phyloP scores from a whole-genome alignment of 2,113 vertebrate species.

The Mola mola region DNA sequence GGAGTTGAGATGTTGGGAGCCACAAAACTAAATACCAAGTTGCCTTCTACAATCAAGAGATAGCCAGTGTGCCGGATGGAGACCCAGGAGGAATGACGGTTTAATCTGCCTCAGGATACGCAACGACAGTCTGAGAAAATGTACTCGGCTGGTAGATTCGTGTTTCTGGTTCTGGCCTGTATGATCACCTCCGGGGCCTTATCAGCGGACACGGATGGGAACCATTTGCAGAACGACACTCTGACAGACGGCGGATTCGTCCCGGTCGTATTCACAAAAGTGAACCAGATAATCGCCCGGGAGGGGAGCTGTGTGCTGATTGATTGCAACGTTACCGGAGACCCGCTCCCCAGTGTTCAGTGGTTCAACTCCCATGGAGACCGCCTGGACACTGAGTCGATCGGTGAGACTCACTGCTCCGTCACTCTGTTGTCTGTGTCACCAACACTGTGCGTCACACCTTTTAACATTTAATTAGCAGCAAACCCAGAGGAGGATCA shows the following conservation, averaged over 20 bases:
- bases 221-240: constrained; percentile 79
- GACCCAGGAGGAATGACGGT: constrained; percentile 64
- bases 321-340: constrained; percentile 91
- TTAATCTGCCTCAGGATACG: constrained; percentile 19
- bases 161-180: constrained; percentile 54
- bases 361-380: constrained; percentile 94
- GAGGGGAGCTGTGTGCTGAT: constrained; percentile 94
- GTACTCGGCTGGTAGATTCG: constrained; percentile 43
- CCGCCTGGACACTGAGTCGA: constrained; percentile 81
- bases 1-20: constrained; percentile 51
- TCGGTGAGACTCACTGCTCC: constrained; percentile 52
- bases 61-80: constrained; percentile 66
- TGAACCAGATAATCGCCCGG: constrained; percentile 91
- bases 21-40: constrained; percentile 32
- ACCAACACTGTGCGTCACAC: neutral
- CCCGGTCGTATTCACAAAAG: constrained; percentile 81
- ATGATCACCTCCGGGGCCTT: constrained; percentile 68
- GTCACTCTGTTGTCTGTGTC: constrained; percentile 18
- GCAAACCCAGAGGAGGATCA: neutral
- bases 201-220: constrained; percentile 67
- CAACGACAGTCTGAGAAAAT: constrained; percentile 71
- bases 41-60: constrained; percentile 60
- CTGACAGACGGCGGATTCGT: constrained; percentile 72
- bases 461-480: constrained; percentile 1
- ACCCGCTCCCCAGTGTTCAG: constrained; percentile 86